Percentiles rank a stretch among this genome's conserved stretches.
phyloP scores from a whole-genome alignment of 2,888 invertebrate genomes.

The Tenthredo livida region DNA sequence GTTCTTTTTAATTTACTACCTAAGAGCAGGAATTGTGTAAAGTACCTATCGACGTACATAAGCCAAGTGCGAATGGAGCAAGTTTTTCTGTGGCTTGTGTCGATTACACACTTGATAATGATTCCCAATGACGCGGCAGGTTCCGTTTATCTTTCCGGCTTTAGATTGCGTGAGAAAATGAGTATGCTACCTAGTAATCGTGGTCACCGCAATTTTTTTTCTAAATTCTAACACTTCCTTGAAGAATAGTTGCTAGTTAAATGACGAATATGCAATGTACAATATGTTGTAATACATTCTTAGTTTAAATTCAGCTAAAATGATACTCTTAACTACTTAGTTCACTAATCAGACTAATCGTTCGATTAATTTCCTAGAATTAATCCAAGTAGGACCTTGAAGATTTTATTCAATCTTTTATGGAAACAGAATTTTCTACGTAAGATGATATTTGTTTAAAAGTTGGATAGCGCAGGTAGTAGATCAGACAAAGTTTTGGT shows the following conservation, averaged over 20 bases:
- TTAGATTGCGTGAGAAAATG: background rate
- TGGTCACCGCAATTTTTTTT: background rate
- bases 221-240: background rate
- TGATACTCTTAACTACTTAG: background rate
- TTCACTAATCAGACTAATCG: background rate
- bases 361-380: background rate
- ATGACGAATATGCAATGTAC: background rate
- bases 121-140: background rate
- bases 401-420: background rate
- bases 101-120: background rate
- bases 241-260: background rate
- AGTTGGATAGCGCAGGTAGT: conserved; percentile 50
- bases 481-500: conserved; percentile 76
- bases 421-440: background rate
- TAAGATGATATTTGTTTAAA: conserved; percentile 24
- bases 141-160: background rate
- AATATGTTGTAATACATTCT: background rate
- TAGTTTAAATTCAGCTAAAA: background rate
- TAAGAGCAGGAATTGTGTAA: background rate
- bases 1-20: background rate
- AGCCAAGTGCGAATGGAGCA: background rate
- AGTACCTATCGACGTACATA: background rate
- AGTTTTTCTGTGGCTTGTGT: background rate
- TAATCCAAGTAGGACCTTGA: background rate
- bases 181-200: background rate